Evolutionary conservation across 2,797 vertebrate genomes (phyloP).

Genomic region (Nasua narica): DNA sequence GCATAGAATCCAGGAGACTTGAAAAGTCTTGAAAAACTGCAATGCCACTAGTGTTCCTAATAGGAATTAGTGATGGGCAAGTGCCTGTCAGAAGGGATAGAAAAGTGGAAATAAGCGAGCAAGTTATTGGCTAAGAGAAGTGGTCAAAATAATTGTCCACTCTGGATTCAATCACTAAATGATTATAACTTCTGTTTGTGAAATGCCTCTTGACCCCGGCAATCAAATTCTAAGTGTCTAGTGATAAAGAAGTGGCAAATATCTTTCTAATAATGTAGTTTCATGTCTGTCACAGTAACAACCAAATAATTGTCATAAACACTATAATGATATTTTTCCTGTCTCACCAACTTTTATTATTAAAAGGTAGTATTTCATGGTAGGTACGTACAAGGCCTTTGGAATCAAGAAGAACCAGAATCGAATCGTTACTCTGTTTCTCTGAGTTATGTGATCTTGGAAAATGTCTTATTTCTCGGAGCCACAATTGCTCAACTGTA

Average conservation of each 20-base stretch:
- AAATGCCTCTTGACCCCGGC: conserved; percentile 4
- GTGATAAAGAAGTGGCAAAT: neutral
- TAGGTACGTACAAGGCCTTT: neutral
- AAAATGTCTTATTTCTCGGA: neutral
- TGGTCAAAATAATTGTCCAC: neutral
- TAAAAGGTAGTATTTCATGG: neutral
- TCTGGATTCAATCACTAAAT: conserved; percentile 27
- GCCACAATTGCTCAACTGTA: neutral
- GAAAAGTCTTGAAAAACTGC: conserved; percentile 57
- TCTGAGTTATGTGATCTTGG: neutral
- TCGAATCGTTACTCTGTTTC: neutral
- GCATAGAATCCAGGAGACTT: conserved; percentile 42
- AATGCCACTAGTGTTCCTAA: conserved; percentile 7
- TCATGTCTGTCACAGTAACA: neutral
- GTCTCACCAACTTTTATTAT: neutral
- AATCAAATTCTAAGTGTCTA: conserved; percentile 8
- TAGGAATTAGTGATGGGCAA: conserved; percentile 45
- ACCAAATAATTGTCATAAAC: neutral
- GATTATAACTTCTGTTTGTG: neutral
- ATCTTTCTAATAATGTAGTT: neutral
- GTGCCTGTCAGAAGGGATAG: neutral
- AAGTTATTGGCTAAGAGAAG: neutral
- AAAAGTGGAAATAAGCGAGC: conserved; percentile 43
- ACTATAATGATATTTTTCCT: neutral
- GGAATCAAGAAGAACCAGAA: neutral